These are phyloP conservation scores for Orthosia incerta DNA, from an alignment of 2,888 invertebrate genomes.

Conservation along the genomic window DNA sequence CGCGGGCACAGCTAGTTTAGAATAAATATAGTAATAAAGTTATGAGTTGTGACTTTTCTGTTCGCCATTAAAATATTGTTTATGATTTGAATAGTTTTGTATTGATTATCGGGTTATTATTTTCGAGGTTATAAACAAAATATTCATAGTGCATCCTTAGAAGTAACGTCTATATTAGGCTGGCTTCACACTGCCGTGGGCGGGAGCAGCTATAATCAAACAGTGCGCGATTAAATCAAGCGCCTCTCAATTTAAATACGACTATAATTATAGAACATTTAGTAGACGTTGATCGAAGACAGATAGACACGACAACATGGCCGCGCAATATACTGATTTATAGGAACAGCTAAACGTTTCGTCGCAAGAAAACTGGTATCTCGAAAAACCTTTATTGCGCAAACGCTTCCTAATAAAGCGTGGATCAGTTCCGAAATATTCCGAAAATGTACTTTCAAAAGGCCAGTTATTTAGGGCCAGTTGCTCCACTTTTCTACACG, in stretches of 20 bases:
- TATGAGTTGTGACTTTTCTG: slow-evolving; percentile 35
- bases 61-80: slow-evolving; percentile 40
- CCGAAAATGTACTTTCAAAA: slow-evolving; percentile 51
- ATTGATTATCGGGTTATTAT: slow-evolving; percentile 33
- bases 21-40: slow-evolving; percentile 29
- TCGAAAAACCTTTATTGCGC: slow-evolving; percentile 45
- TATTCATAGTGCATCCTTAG: slow-evolving; percentile 32
- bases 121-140: slow-evolving; percentile 42
- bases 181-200: slow-evolving; percentile 46
- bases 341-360: slow-evolving; percentile 42
- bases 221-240: slow-evolving; percentile 63
- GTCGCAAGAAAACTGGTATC: slow-evolving; percentile 43
- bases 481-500: slow-evolving; percentile 55
- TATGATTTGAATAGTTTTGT: slow-evolving; percentile 38
- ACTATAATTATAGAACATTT: slow-evolving; percentile 68
- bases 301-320: slow-evolving; percentile 50
- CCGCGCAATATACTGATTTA: slow-evolving; percentile 50
- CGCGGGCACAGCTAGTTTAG: too few species aligned
- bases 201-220: slow-evolving; percentile 59
- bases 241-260: slow-evolving; percentile 64
- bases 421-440: slow-evolving; percentile 40
- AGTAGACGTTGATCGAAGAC: slow-evolving; percentile 60
- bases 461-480: slow-evolving; percentile 47
- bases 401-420: slow-evolving; percentile 21
- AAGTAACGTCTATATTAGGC: slow-evolving; percentile 52